A percentile compares a stretch with the other conserved stretches of the same genome.
Evolutionary conservation across 2,113 vertebrate species (phyloP).

Genomic region (Sprattus sprattus): DNA sequence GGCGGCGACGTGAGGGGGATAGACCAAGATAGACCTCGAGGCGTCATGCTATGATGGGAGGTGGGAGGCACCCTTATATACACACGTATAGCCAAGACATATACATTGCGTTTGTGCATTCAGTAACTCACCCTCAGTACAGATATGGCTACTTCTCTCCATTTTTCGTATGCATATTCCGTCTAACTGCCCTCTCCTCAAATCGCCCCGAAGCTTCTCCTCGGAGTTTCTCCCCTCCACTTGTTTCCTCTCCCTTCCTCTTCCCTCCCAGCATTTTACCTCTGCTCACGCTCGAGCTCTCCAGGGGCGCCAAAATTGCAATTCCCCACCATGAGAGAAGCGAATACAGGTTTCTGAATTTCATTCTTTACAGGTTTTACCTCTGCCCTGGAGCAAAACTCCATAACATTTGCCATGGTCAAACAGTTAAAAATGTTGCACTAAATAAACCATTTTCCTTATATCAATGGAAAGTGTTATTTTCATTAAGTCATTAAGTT

Average conservation of each 20-base stretch:
- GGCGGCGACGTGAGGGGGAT: constrained; percentile 6
- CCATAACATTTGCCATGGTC: neutral
- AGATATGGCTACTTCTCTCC: neutral
- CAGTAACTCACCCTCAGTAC: neutral
- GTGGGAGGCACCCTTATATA: neutral
- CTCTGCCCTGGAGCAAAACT: neutral
- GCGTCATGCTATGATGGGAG: constrained; percentile 8
- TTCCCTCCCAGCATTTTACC: neutral
- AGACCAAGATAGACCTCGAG: constrained; percentile 10
- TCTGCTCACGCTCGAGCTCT: neutral
- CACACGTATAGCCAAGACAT: neutral
- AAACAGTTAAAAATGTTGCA: neutral
- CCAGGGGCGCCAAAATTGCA: neutral
- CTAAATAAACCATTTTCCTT: too few species aligned
- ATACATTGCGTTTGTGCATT: neutral
- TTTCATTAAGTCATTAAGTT: too few species aligned
- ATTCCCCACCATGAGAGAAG: neutral
- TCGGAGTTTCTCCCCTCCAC: neutral
- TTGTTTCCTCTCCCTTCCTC: neutral
- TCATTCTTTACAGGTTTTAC: neutral
- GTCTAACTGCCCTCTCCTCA: neutral
- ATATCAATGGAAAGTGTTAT: too few species aligned
- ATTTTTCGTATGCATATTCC: neutral
- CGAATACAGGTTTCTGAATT: neutral
- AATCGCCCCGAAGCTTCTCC: neutral